These are phyloP conservation scores for Oligia latruncula DNA, from an alignment of 2,888 invertebrate species.

Conservation along the genomic window DNA sequence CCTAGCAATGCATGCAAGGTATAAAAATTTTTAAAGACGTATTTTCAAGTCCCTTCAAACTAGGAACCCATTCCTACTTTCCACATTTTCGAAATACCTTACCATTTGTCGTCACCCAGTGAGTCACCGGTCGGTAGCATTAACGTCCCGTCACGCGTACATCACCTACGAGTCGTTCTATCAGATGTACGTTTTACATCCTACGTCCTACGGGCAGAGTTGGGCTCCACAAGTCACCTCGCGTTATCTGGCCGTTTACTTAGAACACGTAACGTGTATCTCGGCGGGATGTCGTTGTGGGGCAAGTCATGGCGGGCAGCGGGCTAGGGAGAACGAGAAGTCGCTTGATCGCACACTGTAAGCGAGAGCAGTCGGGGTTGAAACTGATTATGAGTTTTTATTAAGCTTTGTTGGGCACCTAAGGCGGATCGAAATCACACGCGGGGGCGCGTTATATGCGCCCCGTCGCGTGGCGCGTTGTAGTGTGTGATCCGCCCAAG, in stretches of 20 bases:
- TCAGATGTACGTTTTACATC: slow-evolving; percentile 84
- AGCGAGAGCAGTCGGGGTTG: not conserved
- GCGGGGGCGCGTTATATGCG: not conserved
- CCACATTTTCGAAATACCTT: slow-evolving; percentile 48
- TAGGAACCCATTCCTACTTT: slow-evolving; percentile 19
- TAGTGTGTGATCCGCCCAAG: not conserved
- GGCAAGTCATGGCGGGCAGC: slow-evolving; percentile 59
- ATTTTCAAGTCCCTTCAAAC: not conserved
- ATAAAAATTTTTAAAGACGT: not conserved
- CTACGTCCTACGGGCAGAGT: slow-evolving; percentile 75
- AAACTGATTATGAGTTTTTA: not conserved
- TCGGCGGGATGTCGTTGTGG: slow-evolving; percentile 74
- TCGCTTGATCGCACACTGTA: not conserved
- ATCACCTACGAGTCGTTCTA: slow-evolving; percentile 73
- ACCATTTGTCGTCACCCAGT: slow-evolving; percentile 15
- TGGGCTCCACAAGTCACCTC: slow-evolving; percentile 73
- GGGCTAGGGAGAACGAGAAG: slow-evolving; percentile 6
- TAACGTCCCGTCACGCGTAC: slow-evolving; percentile 71
- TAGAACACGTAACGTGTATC: slow-evolving; percentile 75
- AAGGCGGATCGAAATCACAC: not conserved
- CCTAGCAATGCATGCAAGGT: no score
- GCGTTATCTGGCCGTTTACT: slow-evolving; percentile 75
- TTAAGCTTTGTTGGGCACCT: not conserved
- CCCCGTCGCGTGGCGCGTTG: not conserved
- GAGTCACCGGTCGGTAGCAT: slow-evolving; percentile 61